Evolutionary conservation across 2,797 vertebrate species (phyloP), one percentile per base, ranked within the genome.

Genomic region (Sebastes iracundus): DNA sequence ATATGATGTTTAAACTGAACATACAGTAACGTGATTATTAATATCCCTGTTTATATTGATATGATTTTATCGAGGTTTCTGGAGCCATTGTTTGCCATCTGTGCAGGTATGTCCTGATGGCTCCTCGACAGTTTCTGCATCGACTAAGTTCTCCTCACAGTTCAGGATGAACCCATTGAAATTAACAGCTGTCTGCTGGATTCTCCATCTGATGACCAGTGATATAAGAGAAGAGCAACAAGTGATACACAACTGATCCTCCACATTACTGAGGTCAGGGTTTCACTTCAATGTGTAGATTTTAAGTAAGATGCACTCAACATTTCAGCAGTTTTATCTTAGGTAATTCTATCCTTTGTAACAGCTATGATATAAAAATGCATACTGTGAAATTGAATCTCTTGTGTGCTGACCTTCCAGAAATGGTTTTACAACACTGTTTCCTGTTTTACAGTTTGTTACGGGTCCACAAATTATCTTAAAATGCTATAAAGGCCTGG

Each of bases 371-470:
- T 14, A 75, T 68, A 59, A 76, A 83, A 77, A 65, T 20, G 46
- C 59, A 72, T 5, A 59, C 46, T 79, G 76, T 79, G n/a, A 70
- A 80, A 82, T 59, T 83, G 14, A 77, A 72, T 77, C n/a, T 77
- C 28, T 38, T 52, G 62, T 66, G 65, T 63, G 27, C 30, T 75
- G 73, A 75, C 61, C 58, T 77, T 86, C 11, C 32, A 72, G 35
- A 77, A 69, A 55, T n/a, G 14, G 14, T 64, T 84, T 82, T 72
- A 77, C 38, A 68, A 69, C n/a, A 75, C 42, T 35, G 25, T 65
- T 78, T 72, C 35, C 28, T 18, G 46, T 83, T 87, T 79, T 35
- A 82, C 46, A 27, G 56, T 75, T 77, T 80, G 49, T 78, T 46
- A 64, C 46, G 35, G 30, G 25, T 74, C 33, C 53, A 80, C 58